A percentile compares a stretch with the other conserved stretches of the same genome.
Evolutionary conservation across 1,140 invertebrate species (phyloP).

Genomic region (Periplaneta americana): DNA sequence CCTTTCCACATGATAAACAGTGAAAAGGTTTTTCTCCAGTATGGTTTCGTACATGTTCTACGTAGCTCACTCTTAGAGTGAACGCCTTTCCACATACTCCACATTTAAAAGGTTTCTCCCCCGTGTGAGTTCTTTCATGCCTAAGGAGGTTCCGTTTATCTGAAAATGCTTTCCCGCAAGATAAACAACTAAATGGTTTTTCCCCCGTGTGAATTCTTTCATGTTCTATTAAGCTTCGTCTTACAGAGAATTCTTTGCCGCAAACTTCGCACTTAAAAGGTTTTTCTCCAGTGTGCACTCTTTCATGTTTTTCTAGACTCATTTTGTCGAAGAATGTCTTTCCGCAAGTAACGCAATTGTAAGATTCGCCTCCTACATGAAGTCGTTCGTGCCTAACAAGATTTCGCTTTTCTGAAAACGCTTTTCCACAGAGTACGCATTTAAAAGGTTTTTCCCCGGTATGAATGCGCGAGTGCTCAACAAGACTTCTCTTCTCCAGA

Average conservation of each 20-base stretch:
- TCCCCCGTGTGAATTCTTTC: neutral
- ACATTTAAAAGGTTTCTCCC: conserved; percentile 43
- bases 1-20: conserved; percentile 26
- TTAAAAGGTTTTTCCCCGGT: conserved; percentile 47
- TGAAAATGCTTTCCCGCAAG: conserved; percentile 37
- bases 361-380: conserved; percentile 22
- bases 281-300: too few relatives aligned
- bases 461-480: conserved; percentile 51
- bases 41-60: conserved; percentile 56
- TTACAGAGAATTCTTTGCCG: neutral
- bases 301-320: conserved; percentile 13
- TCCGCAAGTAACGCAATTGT: neutral
- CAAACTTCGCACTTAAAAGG: too few relatives aligned
- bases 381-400: conserved; percentile 22
- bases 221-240: neutral
- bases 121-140: conserved; percentile 53
- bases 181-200: conserved; percentile 44
- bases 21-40: conserved; percentile 58
- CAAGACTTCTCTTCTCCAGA: too few relatives aligned
- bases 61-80: conserved; percentile 54
- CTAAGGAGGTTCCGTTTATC: conserved; percentile 44
- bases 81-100: conserved; percentile 48
- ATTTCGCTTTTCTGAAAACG: conserved; percentile 36
- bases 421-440: conserved; percentile 49
- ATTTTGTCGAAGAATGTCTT: too few relatives aligned